Evolutionary conservation across 1,140 invertebrate genomes (phyloP), one percentile per base, ranked within the genome.

Genomic region (Leguminivora glycinivorella): DNA sequence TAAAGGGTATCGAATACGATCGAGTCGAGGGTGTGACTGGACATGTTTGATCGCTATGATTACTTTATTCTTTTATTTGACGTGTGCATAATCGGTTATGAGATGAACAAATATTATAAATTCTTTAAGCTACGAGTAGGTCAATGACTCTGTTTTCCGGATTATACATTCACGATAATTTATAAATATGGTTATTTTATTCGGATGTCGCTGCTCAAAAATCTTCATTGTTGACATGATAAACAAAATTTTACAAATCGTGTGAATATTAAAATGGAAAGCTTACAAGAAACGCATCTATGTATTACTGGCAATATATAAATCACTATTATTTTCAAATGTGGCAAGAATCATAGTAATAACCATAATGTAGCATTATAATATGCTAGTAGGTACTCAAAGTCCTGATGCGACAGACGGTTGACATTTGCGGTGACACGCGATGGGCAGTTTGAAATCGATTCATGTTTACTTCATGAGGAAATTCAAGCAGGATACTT

Each of bases 1-100:
- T 75, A 83, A 76, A 80, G 73, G 71, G 58, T 75, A 75, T 73
- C 70, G 71, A 73, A 58, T 52, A 76, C 58, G 34, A n/a, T n/a
- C n/a, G 34, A 7, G 22, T 34, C 58, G 26, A 63, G 58, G 58
- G 58, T 63, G n/a, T 19, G 47, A 52, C 47, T 52, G 7, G 47
- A 52, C 6, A 22, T 52, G 47, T 52, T 52, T 10, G 9, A 19
- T 22, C 47, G 47, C 10, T 5, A 22, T 52, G 19, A 52, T 52
- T 19, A 52, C 19, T 52, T 52, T n/a, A 52, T 52, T 52, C 17
- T 22, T 22, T 22, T 52, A 10, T 52, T 19, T 52, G 47, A 52
- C 47, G 47, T 22, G 47, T 52, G 19, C 19, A 52, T 52, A 52
- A 52, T 22, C 47, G 47, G 17, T n/a, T n/a, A 22, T 47, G 31